These are phyloP conservation scores for Desmophyllum pertusum DNA, from an alignment of 92 coral and sea anemone species.

Conservation along the genomic window DNA sequence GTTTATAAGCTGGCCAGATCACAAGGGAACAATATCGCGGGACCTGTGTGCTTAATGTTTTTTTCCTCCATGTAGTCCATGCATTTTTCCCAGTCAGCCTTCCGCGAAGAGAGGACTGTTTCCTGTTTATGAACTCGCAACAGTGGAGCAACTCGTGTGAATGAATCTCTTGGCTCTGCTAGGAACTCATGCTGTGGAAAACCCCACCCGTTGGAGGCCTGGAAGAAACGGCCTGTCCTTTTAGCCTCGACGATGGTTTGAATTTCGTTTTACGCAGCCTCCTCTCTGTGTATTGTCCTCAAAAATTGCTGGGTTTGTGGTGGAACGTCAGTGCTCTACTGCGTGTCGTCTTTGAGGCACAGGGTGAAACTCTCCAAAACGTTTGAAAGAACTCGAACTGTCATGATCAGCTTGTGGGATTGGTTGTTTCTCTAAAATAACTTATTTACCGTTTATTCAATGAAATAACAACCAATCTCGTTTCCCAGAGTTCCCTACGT, in stretches of 20 bases:
- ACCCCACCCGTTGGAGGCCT: too few species aligned
- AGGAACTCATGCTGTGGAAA: constrained; percentile 60
- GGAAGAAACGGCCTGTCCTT: too few species aligned
- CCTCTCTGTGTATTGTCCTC: constrained; percentile 34
- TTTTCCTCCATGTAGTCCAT: constrained; percentile 25
- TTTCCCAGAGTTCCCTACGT: too few species aligned
- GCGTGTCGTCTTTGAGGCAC: not conserved
- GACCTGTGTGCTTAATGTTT: constrained; percentile 23
- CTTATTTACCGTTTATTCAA: too few species aligned
- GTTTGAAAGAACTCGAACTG: not conserved
- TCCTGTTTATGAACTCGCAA: not conserved
- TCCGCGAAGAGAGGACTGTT: not conserved
- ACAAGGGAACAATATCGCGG: too few species aligned
- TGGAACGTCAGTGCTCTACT: not conserved
- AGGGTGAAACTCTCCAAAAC: not conserved
- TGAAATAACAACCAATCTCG: too few species aligned
- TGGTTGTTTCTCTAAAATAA: too few species aligned
- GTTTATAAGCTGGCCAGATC: too few species aligned
- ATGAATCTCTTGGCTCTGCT: constrained; percentile 49
- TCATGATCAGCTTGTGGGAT: constrained; percentile 9
- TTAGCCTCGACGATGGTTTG: constrained; percentile 35
- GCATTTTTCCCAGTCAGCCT: constrained; percentile 5
- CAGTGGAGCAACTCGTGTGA: not conserved
- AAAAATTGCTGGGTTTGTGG: constrained; percentile 1
- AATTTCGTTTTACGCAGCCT: too few species aligned